Percentiles rank a stretch among this genome's conserved stretches.
These are phyloP conservation scores for Ectobius pallidus DNA, from an alignment of 2,888 invertebrate genomes.

Conservation along the genomic window DNA sequence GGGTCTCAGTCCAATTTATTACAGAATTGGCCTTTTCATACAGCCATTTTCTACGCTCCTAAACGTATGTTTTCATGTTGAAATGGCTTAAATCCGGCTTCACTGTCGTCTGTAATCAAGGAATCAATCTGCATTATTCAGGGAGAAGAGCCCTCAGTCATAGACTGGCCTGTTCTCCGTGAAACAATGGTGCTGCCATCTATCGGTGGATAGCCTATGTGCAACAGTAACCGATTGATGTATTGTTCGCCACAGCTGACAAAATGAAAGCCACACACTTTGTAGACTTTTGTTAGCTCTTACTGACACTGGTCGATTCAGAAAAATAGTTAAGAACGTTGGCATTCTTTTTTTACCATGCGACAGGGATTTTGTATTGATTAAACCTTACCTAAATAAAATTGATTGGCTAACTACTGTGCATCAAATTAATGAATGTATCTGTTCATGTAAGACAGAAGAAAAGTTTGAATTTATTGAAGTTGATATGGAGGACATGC, in stretches of 20 bases:
- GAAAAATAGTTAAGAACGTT: background rate
- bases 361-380: constrained; percentile 7
- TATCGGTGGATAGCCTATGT: background rate
- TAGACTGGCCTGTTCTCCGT: background rate
- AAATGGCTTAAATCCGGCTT: background rate
- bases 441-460: background rate
- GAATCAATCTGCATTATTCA: background rate
- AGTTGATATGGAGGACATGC: background rate
- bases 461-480: background rate
- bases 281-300: background rate
- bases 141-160: background rate
- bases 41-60: no score
- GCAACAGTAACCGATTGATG: background rate
- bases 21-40: no score
- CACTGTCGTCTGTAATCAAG: background rate
- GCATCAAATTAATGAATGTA: background rate
- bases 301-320: background rate
- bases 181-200: background rate
- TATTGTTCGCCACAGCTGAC: background rate
- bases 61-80: background rate
- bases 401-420: constrained; percentile 1
- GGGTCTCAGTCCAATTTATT: no score
- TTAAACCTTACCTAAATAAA: constrained; percentile 15
- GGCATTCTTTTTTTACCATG: background rate
- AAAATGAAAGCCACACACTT: background rate